phyloP scores from a whole-genome alignment of 2,797 vertebrate species.

The Lateolabrax maculatus region DNA sequence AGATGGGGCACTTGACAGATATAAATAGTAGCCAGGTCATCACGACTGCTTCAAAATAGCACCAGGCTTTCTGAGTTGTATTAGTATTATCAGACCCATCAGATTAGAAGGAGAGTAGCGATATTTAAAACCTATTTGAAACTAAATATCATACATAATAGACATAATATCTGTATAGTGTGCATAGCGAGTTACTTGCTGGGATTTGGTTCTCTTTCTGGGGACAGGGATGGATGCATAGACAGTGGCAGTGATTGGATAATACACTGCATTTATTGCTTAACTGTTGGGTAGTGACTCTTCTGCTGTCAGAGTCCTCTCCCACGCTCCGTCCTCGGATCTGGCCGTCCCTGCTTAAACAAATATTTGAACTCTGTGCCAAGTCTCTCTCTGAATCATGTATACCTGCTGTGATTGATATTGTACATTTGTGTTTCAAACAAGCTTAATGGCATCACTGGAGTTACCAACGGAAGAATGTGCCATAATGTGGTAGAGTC shows the following conservation, averaged over 20 bases:
- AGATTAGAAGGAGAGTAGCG: constrained; percentile 29
- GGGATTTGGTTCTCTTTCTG: constrained; percentile 25
- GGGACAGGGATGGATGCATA: constrained; percentile 20
- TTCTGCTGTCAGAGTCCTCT: constrained; percentile 58
- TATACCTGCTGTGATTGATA: constrained; percentile 76
- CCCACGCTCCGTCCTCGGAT: constrained; percentile 70
- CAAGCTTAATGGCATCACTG: constrained; percentile 65
- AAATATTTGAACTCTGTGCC: constrained; percentile 78
- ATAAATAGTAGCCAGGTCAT: constrained; percentile 62
- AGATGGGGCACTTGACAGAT: constrained; percentile 52
- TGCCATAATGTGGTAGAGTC: constrained; percentile 14
- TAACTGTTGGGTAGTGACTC: constrained; percentile 47
- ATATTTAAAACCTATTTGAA: constrained; percentile 12
- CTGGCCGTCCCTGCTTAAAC: constrained; percentile 56
- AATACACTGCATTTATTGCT: constrained; percentile 65
- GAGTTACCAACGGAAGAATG: constrained; percentile 70
- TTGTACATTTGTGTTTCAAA: constrained; percentile 55
- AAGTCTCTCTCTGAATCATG: constrained; percentile 62
- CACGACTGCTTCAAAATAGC: constrained; percentile 51
- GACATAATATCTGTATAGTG: neutral
- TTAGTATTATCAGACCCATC: constrained; percentile 21
- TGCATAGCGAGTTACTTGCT: neutral
- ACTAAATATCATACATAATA: neutral
- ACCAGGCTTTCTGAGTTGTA: constrained; percentile 22
- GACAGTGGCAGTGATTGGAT: constrained; percentile 53